These are phyloP conservation scores for Harpagifer antarcticus DNA, from an alignment of 2,797 vertebrate species.

Conservation along the genomic window DNA sequence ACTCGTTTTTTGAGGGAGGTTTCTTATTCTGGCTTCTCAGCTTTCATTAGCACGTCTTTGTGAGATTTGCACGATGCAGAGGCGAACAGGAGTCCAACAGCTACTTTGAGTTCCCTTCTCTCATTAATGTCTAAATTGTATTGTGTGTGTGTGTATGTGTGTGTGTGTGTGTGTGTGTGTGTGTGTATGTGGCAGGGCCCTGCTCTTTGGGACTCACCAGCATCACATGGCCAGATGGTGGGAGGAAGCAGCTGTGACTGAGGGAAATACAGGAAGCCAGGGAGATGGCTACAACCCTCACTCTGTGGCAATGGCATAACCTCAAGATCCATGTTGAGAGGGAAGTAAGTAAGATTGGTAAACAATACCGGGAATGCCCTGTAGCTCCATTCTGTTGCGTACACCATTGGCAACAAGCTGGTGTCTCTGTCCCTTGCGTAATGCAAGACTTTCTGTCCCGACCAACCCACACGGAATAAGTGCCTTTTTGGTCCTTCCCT, in stretches of 20 bases:
- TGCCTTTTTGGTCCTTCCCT: slow-evolving; percentile 41
- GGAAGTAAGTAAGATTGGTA: slow-evolving; percentile 37
- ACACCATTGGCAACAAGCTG: slow-evolving; percentile 2
- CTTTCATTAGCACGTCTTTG: slow-evolving; percentile 27
- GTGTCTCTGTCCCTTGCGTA: slow-evolving; percentile 10
- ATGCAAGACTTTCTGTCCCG: slow-evolving; percentile 1
- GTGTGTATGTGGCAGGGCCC: too few relatives aligned
- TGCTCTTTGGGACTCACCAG: slow-evolving; percentile 62
- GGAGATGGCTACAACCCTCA: slow-evolving; percentile 24
- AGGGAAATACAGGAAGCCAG: slow-evolving; percentile 48
- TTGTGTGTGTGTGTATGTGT: slow-evolving; percentile 5
- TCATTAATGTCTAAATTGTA: slow-evolving; percentile 79
- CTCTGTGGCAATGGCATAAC: slow-evolving; percentile 40
- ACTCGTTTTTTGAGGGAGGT: neutral
- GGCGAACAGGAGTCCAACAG: slow-evolving; percentile 37
- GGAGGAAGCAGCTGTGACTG: slow-evolving; percentile 71
- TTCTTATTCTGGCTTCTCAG: neutral
- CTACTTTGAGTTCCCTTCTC: slow-evolving; percentile 59
- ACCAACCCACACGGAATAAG: slow-evolving; percentile 7
- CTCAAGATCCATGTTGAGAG: slow-evolving; percentile 48
- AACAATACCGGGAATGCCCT: slow-evolving; percentile 20
- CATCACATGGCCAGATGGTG: slow-evolving; percentile 77
- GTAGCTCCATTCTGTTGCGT: slow-evolving; percentile 6
- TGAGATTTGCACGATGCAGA: slow-evolving; percentile 7
- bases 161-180: slow-evolving; percentile 5